Conservation (phyloP, 2,888 invertebrate species). For the Lottia gigantea region DNA sequence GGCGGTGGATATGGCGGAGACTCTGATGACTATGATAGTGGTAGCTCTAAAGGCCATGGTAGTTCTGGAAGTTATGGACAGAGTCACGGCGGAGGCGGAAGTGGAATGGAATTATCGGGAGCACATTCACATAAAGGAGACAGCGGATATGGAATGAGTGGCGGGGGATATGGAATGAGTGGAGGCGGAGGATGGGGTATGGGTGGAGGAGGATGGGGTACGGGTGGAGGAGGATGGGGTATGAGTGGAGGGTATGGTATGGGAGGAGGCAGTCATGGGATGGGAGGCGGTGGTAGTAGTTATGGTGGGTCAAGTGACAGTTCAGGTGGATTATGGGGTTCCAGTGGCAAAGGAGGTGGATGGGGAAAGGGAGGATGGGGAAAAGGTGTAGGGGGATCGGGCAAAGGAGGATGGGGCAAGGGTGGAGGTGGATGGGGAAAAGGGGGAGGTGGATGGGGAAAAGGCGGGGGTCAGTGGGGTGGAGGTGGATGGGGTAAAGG, state of each 20-base stretch:
- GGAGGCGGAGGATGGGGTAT: neutral
- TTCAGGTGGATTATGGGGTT: too few relatives aligned
- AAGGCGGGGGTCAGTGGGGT: conserved; percentile 16
- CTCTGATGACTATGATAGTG: conserved; percentile 3
- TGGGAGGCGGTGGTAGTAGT: neutral
- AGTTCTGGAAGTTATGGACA: neutral
- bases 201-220: neutral
- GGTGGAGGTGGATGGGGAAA: conserved; percentile 20
- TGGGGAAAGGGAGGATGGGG: neutral
- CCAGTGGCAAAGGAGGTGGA: neutral
- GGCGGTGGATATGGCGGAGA: conserved; percentile 15
- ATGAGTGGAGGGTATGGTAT: conserved; percentile 3
- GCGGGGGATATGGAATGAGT: neutral
- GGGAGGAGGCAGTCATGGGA: neutral
- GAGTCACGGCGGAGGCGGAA: neutral
- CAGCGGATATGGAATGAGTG: neutral
- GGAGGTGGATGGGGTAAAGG: neutral
- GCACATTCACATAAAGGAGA: neutral
- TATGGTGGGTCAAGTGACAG: neutral
- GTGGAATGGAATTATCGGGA: neutral
- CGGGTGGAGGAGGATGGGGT: neutral
- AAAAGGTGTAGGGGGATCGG: neutral
- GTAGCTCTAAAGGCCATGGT: neutral
- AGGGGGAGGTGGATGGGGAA: neutral
- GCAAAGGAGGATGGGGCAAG: neutral